phyloP scores from a whole-genome alignment of 1,140 invertebrate genomes.

The Babylonia areolata region DNA sequence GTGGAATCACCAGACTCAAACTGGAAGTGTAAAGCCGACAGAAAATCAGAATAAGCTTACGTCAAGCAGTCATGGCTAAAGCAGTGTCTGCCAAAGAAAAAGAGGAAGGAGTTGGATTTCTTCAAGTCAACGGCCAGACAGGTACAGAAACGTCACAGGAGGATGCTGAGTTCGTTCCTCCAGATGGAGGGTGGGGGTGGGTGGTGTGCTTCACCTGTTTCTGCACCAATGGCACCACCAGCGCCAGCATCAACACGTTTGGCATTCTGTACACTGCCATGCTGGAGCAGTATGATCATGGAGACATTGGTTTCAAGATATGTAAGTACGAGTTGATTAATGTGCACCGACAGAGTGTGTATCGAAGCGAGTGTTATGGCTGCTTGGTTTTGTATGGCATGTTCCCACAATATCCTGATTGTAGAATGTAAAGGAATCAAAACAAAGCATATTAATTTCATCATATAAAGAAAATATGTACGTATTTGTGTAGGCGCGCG shows the following conservation, averaged over 20 bases:
- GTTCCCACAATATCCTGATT: too few species aligned
- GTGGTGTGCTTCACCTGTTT: constrained; percentile 90
- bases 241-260: constrained; percentile 93
- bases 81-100: neutral
- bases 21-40: too few species aligned
- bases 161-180: constrained; percentile 74
- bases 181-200: constrained; percentile 89
- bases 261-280: constrained; percentile 88
- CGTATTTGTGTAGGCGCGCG: too few species aligned
- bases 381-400: too few species aligned
- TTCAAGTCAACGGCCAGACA: neutral
- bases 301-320: constrained; percentile 70
- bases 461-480: too few species aligned
- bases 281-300: constrained; percentile 79
- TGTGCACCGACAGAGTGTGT: too few species aligned
- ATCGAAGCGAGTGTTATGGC: too few species aligned
- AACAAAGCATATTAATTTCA: too few species aligned
- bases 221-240: constrained; percentile 91
- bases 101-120: neutral
- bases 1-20: too few species aligned
- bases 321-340: too few species aligned
- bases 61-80: neutral
- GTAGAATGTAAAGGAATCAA: too few species aligned
- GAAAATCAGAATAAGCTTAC: too few species aligned
- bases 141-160: neutral